Evolutionary conservation across 2,113 vertebrate genomes (phyloP), one percentile per base, ranked within the genome.

Genomic region (Furnarius figulus): DNA sequence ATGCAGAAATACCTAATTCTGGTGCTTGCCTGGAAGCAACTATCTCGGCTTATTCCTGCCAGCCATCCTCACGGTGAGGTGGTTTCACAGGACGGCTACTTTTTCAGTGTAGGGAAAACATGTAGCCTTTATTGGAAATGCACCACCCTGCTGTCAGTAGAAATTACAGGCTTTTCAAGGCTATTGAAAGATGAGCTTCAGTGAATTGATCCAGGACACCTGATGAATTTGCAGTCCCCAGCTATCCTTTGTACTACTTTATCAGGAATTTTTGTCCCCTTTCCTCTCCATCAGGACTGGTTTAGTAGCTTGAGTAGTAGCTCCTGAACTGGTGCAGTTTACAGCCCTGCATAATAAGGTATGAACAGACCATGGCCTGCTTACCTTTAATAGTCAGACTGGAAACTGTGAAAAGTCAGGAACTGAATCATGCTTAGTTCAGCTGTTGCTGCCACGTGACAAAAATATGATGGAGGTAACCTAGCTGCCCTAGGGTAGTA

Each of bases 71-170:
- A 78, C 22, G 30, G 50, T 14, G 42, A 70, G 59, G 42, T 59
- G 33, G 9, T 71, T 91, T 83, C 30, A 27, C 15, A 35, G 39
- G 28, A 37, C 39, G n/a, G 31, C 42, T 72, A 17, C 47, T 73
- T 85, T 72, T 53, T 52, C 58, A 58, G 67, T 7, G 19, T 10
- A 74, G 14, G 27, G 20, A 75, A 92, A 95, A 68, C 44, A 49
- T 5, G 46, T 35, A 50, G 24, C 12, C 39, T 73, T 83, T 46
- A 50, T 50, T 90, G 46, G 74, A 87, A 96, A 55, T 42, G 58
- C 42, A 79, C 70, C 88, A 87, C 50, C 53, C 61, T 39, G 30
- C 73, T 91, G 87, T 86, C 14, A 65, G 59, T 62, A 70, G 62
- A 63, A 91, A 75, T 50, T 83, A 37, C 58, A 80, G 55, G 17